These are phyloP conservation scores for Stichopus chloronotus DNA, from an alignment of 35 echinoderm and acorn worm species.

Conservation along the genomic window DNA sequence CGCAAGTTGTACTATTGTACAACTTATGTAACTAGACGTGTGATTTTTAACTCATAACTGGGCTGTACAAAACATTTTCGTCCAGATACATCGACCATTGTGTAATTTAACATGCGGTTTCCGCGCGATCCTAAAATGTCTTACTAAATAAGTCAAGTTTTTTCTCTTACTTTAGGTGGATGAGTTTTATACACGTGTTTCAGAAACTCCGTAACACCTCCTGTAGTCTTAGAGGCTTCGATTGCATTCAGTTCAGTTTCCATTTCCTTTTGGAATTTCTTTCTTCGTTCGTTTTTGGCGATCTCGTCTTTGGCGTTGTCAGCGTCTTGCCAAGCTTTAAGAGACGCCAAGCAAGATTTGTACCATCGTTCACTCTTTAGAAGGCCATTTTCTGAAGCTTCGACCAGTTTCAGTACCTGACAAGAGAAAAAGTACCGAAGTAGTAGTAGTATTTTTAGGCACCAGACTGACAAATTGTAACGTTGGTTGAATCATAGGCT, in stretches of 20 bases:
- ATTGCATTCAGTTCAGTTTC: slow-evolving; percentile 32
- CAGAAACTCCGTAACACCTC: slow-evolving; percentile 4
- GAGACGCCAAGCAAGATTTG: background rate
- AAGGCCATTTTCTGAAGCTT: background rate
- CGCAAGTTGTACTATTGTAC: no score
- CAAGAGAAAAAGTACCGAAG: background rate
- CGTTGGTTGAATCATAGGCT: no score
- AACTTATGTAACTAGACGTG: no score
- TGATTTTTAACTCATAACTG: no score
- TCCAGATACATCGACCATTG: no score
- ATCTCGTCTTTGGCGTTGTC: background rate
- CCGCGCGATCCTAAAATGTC: no score
- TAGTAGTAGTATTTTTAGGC: no score
- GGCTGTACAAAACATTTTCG: no score
- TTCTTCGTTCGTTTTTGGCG: slow-evolving; percentile 5
- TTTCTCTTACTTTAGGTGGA: slow-evolving; percentile 2
- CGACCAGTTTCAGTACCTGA: slow-evolving; percentile 18
- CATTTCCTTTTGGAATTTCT: slow-evolving; percentile 23
- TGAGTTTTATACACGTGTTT: slow-evolving; percentile 14
- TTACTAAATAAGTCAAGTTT: background rate
- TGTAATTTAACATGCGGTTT: no score
- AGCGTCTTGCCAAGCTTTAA: background rate
- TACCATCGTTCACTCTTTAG: background rate
- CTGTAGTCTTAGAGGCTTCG: background rate
- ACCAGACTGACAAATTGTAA: no score